Percentiles rank a stretch among this genome's conserved stretches.
These are phyloP conservation scores for Agrilus cyanescens DNA, from an alignment of 2,888 invertebrate species.

Conservation along the genomic window DNA sequence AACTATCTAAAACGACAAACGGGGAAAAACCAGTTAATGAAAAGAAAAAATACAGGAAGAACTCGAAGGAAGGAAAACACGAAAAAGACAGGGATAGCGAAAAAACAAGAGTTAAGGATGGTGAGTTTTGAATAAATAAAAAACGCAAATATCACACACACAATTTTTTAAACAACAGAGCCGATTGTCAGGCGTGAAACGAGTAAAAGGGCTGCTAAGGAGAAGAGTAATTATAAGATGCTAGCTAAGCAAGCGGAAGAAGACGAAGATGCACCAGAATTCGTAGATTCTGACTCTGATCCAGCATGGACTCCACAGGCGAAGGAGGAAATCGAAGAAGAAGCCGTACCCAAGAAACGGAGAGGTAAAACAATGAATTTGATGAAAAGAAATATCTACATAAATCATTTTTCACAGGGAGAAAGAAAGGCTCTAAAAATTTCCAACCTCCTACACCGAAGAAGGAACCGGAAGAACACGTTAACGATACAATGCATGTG, in stretches of 20 bases:
- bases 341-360: constrained; percentile 30
- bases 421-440: constrained; percentile 19
- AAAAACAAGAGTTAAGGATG: neutral
- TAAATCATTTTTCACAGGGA: constrained; percentile 4
- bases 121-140: too few species aligned
- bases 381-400: neutral
- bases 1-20: constrained; percentile 27
- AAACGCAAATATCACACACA: too few species aligned
- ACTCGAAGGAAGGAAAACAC: constrained; percentile 1
- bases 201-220: constrained; percentile 54
- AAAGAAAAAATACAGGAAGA: neutral
- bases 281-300: constrained; percentile 55
- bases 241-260: constrained; percentile 36
- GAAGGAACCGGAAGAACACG: constrained; percentile 46
- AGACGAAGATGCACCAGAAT: constrained; percentile 46
- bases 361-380: constrained; percentile 11
- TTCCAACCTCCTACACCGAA: constrained; percentile 37
- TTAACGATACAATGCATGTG: constrained; percentile 21
- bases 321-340: constrained; percentile 33
- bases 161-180: too few species aligned
- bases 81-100: neutral
- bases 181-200: constrained; percentile 47
- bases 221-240: constrained; percentile 44
- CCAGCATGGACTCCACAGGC: constrained; percentile 65
- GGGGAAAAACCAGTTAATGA: constrained; percentile 7